Evolutionary conservation across 2,888 invertebrate species (phyloP).

Genomic region (Macrosiphum euphorbiae): DNA sequence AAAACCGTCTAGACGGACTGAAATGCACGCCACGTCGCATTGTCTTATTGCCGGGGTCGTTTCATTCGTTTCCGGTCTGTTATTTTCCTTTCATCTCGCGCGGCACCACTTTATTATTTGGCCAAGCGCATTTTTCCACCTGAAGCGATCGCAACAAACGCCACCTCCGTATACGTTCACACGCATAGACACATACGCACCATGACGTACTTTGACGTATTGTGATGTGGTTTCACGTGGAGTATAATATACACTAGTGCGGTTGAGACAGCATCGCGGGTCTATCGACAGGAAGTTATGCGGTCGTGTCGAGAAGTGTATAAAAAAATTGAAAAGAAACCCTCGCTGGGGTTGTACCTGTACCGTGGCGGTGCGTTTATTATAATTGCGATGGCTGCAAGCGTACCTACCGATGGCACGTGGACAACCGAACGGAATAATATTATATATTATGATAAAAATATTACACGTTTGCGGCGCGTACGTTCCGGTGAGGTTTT

Average conservation of each 20-base stretch:
- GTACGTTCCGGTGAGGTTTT: slow-evolving; percentile 43
- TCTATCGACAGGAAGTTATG: neutral
- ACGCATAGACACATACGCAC: neutral
- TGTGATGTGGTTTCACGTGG: neutral
- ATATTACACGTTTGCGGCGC: slow-evolving; percentile 6
- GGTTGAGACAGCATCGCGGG: too few relatives aligned
- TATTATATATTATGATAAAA: neutral
- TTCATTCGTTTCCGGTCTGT: slow-evolving; percentile 41
- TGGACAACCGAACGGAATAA: neutral
- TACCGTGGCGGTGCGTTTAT: too few relatives aligned
- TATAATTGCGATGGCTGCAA: neutral
- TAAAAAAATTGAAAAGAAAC: neutral
- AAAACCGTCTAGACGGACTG: slow-evolving; percentile 61
- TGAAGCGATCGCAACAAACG: neutral
- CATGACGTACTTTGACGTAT: too few relatives aligned
- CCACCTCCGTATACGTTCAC: neutral
- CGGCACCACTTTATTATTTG: neutral
- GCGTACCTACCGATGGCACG: neutral
- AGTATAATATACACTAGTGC: too few relatives aligned
- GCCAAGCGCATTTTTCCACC: neutral
- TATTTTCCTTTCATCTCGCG: slow-evolving; percentile 51
- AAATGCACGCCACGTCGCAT: slow-evolving; percentile 40
- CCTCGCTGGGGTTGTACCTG: neutral
- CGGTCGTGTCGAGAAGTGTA: neutral
- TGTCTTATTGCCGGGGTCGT: slow-evolving; percentile 43